These are phyloP conservation scores for Toxonevra muliebris DNA, from an alignment of 2,888 invertebrate genomes.

Conservation along the genomic window DNA sequence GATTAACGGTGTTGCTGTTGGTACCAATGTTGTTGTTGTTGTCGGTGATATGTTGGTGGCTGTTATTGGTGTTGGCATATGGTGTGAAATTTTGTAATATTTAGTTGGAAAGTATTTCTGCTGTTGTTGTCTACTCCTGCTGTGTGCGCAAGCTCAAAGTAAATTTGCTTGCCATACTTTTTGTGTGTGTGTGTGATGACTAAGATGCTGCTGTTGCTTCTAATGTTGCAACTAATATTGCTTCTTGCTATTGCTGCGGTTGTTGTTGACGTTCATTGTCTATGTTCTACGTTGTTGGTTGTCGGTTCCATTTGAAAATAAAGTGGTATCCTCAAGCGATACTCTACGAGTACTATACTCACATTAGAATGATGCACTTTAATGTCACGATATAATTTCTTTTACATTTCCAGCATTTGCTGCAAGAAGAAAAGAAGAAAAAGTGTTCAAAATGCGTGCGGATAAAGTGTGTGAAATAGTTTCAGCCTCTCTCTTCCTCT, in stretches of 20 bases:
- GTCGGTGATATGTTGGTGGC: conserved; percentile 39
- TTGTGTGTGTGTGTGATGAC: too few relatives aligned
- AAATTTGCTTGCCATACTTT: too few relatives aligned
- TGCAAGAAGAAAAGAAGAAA: too few relatives aligned
- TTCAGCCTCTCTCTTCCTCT: neutral
- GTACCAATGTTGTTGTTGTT: conserved; percentile 25
- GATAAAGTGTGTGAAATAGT: conserved; percentile 8
- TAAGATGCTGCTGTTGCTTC: too few relatives aligned
- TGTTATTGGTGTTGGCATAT: conserved; percentile 1
- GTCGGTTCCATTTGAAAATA: conserved; percentile 7
- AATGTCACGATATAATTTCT: too few relatives aligned
- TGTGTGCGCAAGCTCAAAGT: neutral
- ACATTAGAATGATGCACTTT: too few relatives aligned
- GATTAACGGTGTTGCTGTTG: conserved; percentile 8
- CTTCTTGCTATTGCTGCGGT: neutral
- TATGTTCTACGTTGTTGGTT: neutral
- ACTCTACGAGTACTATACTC: neutral
- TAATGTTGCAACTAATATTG: neutral
- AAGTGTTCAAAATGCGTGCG: too few relatives aligned
- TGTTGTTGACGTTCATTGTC: neutral
- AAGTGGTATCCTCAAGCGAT: conserved; percentile 10
- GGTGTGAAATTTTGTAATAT: neutral
- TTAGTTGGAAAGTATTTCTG: neutral
- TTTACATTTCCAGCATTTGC: too few relatives aligned
- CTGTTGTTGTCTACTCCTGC: neutral